These are phyloP conservation scores for Nineta flava DNA, from an alignment of 2,888 invertebrate species.

Conservation along the genomic window DNA sequence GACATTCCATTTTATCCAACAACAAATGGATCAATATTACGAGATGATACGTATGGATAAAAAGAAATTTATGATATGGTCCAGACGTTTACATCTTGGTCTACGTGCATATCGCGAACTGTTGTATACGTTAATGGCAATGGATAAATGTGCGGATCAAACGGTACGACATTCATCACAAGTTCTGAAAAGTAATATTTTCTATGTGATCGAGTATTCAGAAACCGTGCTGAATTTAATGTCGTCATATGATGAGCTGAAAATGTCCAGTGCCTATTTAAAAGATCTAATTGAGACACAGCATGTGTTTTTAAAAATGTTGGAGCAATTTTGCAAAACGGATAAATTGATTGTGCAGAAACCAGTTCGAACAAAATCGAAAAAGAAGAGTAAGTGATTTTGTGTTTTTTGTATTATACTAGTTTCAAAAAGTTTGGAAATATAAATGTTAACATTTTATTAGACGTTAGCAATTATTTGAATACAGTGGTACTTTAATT, in stretches of 20 bases:
- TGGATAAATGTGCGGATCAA: conserved; percentile 60
- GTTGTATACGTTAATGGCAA: conserved; percentile 60
- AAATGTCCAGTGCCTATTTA: conserved; percentile 71
- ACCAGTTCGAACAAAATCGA: conserved; percentile 38
- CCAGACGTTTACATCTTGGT: conserved; percentile 70
- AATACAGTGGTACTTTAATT: too few relatives aligned
- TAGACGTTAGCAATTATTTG: too few relatives aligned
- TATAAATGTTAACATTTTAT: too few relatives aligned
- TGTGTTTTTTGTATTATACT: background rate
- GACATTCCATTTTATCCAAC: conserved; percentile 88
- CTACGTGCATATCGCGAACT: conserved; percentile 70
- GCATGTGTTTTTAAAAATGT: conserved; percentile 81
- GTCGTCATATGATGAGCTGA: conserved; percentile 66
- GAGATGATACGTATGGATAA: conserved; percentile 79
- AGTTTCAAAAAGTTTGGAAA: too few relatives aligned
- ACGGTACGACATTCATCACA: conserved; percentile 63
- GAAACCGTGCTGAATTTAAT: conserved; percentile 73
- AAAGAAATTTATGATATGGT: conserved; percentile 68
- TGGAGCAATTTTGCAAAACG: conserved; percentile 55
- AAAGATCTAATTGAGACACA: conserved; percentile 79
- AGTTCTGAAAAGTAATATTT: conserved; percentile 79
- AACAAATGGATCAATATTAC: conserved; percentile 71
- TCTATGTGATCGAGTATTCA: conserved; percentile 87
- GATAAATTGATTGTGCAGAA: conserved; percentile 52
- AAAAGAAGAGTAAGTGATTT: conserved; percentile 25